A percentile compares a stretch with the other conserved stretches of the same genome.
Evolutionary conservation across 1,140 invertebrate species (phyloP).

Genomic region (Scaptodrosophila lebanonensis): DNA sequence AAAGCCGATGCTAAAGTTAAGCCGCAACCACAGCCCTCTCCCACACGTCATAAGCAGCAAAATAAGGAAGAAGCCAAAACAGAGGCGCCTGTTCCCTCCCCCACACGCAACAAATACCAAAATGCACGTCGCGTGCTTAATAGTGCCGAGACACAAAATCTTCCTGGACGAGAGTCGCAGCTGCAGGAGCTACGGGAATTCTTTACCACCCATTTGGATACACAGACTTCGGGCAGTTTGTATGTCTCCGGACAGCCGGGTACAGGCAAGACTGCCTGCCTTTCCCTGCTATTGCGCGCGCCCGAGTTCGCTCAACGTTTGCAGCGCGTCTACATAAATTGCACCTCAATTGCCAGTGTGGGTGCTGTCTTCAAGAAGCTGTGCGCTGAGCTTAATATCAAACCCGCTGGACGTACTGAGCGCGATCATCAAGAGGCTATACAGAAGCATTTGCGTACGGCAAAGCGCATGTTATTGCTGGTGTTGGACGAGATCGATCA

Average conservation of each 20-base stretch:
- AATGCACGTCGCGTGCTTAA: slow-evolving; percentile 83
- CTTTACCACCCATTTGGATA: slow-evolving; percentile 82
- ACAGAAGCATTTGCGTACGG: slow-evolving; percentile 82
- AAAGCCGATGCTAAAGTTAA: slow-evolving; percentile 6
- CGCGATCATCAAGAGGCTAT: slow-evolving; percentile 81
- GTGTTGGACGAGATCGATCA: slow-evolving; percentile 99
- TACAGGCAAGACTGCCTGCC: slow-evolving; percentile 95
- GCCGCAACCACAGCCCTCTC: slow-evolving; percentile 12
- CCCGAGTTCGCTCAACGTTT: slow-evolving; percentile 81
- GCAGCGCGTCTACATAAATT: slow-evolving; percentile 87
- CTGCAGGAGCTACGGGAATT: slow-evolving; percentile 84
- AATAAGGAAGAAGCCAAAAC: slow-evolving; percentile 36
- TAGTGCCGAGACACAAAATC: slow-evolving; percentile 81
- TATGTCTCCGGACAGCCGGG: slow-evolving; percentile 96
- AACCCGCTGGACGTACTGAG: slow-evolving; percentile 79
- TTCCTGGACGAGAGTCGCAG: slow-evolving; percentile 90
- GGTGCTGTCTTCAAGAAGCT: slow-evolving; percentile 85
- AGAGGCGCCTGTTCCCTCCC: slow-evolving; percentile 16
- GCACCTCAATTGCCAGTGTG: slow-evolving; percentile 87
- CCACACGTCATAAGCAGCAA: slow-evolving; percentile 77
- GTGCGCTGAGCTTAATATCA: slow-evolving; percentile 81
- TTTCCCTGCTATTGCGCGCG: slow-evolving; percentile 84
- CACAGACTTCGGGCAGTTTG: slow-evolving; percentile 85
- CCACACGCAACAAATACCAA: slow-evolving; percentile 77
- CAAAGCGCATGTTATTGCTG: slow-evolving; percentile 86